Conservation (phyloP, 2,113 vertebrate genomes). For the Panthera uncia region DNA sequence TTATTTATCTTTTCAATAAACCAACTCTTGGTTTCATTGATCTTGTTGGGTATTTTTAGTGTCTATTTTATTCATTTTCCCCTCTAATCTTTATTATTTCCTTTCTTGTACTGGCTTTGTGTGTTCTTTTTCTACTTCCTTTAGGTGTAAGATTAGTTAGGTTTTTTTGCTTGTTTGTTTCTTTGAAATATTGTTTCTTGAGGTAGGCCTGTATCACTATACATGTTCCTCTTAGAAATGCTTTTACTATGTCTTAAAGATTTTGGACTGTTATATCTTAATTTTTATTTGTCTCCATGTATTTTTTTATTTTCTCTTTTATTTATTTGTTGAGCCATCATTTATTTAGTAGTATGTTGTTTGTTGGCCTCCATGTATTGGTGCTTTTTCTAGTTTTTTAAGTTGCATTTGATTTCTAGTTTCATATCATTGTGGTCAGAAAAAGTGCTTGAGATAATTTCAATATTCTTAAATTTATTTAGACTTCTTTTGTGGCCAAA, state of each 20-base stretch:
- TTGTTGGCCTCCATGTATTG: not conserved
- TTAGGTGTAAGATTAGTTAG: not conserved
- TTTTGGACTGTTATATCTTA: not conserved
- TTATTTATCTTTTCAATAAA: not conserved
- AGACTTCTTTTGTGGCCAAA: not conserved
- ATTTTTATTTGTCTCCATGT: not conserved
- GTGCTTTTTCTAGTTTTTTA: not conserved
- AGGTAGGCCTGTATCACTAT: not conserved
- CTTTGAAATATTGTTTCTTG: not conserved
- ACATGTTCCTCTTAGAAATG: not conserved
- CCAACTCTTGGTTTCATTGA: not conserved
- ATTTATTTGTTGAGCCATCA: not conserved
- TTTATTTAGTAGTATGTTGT: not conserved
- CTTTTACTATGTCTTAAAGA: not conserved
- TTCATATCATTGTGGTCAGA: not conserved
- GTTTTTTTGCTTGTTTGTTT: not conserved
- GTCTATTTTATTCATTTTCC: not conserved
- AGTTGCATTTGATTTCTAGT: not conserved
- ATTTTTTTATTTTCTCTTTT: not conserved
- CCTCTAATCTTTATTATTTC: not conserved
- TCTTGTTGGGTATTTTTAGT: not conserved
- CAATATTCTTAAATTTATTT: not conserved
- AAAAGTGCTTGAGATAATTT: not conserved
- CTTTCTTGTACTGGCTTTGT: not conserved
- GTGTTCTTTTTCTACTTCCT: not conserved